Evolutionary conservation across 2,113 vertebrate species (phyloP).

Genomic region (Stictonetta naevosa): DNA sequence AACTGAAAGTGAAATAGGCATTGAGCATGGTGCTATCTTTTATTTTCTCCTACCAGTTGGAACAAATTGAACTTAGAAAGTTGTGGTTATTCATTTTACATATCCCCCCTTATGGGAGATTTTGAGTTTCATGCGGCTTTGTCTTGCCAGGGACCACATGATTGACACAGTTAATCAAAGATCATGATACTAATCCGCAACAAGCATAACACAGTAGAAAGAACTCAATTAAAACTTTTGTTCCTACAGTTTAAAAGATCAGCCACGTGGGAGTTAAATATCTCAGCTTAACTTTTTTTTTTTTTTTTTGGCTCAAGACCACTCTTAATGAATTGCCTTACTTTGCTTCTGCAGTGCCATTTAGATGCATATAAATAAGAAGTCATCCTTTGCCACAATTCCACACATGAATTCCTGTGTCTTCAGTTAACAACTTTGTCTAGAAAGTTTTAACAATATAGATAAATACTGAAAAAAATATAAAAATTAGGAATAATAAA

Average conservation of each 20-base stretch:
- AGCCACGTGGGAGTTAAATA: not conserved
- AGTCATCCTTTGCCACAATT: not conserved
- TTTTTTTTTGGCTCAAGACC: not conserved
- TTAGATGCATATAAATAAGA: not conserved
- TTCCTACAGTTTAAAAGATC: not conserved
- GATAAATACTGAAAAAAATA: not conserved
- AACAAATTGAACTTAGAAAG: not conserved
- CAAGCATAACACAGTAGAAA: not conserved
- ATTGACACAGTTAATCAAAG: conserved; percentile 57
- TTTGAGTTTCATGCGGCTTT: not conserved
- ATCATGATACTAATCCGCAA: conserved; percentile 8
- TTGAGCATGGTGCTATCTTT: not conserved
- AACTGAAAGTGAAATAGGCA: not conserved
- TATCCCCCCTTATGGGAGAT: not conserved
- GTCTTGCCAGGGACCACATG: not conserved
- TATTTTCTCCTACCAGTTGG: not conserved
- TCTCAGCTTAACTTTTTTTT: not conserved
- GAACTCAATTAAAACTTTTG: conserved; percentile 50
- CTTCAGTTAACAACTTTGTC: not conserved
- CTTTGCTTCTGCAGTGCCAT: not conserved
- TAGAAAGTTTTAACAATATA: not conserved
- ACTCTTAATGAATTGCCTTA: not conserved
- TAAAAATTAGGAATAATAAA: not conserved
- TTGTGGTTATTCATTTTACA: not conserved
- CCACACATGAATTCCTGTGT: not conserved